Evolutionary conservation across 2,113 vertebrate genomes (phyloP).

Genomic region (Glareola pratincola): DNA sequence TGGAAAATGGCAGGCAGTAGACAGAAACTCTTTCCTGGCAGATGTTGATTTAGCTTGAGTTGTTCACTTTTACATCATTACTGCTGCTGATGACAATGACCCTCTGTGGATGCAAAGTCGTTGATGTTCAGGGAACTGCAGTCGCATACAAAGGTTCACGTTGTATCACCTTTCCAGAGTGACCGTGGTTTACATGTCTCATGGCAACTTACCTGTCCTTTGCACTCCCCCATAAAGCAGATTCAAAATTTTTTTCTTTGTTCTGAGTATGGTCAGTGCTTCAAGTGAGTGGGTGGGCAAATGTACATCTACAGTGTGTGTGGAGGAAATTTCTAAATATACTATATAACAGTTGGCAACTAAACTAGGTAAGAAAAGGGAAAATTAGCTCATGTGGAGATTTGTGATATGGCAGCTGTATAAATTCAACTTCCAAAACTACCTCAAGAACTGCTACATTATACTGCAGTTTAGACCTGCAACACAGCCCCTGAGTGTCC

Average conservation of each 20-base stretch:
- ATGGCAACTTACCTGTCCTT: background rate
- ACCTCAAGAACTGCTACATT: background rate
- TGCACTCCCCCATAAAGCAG: background rate
- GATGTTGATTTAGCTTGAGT: background rate
- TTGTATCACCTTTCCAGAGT: background rate
- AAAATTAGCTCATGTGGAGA: background rate
- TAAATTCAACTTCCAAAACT: background rate
- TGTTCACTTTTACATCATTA: background rate
- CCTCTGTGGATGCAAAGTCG: rapidly evolving
- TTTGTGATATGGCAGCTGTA: background rate
- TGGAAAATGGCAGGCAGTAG: background rate
- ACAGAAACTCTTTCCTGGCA: background rate
- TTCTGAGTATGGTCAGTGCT: background rate
- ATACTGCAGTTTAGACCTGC: background rate
- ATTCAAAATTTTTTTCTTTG: background rate
- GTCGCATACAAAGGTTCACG: background rate
- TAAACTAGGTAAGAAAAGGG: background rate
- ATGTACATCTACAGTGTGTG: background rate
- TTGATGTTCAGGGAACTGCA: background rate
- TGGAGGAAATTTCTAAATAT: background rate
- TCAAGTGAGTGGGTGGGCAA: background rate
- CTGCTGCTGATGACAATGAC: background rate
- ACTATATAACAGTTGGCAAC: background rate
- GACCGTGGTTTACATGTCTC: background rate
- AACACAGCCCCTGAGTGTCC: background rate